Base-by-base conservation (phyloP, 2,888 invertebrate genomes). In the Formica aserva region DNA sequence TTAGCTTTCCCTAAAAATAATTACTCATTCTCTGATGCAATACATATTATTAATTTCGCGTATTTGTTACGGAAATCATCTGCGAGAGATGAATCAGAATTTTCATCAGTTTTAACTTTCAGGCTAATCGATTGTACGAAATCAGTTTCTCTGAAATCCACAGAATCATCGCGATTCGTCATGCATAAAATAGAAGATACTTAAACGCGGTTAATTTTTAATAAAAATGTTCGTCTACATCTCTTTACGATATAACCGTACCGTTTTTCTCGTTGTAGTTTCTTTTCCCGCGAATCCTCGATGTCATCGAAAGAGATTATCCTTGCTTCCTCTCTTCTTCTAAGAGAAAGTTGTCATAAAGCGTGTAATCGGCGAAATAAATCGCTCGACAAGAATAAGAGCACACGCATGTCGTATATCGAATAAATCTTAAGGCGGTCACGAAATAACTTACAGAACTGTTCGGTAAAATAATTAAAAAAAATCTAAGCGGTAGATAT, bases 271-370 rank as follows among this genome's bases (percentile, higher is more conserved):
- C 35, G 18, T 48, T 52, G 29, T 6, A 80, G 71, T 80, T 84
- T 84, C 81, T 74, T 84, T 80, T 63, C n/a, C 41, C 32, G 38
- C 48, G 76, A 81, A 81, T 84, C 76, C 62, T 55, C 71, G n/a
- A 76, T 76, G 41, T 60, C 62, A 45, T 55, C 66, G 38, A 52
- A n/a, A 18, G 48, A n/a, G 48, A 63, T 78, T 72, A 77, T 52
- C 67, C 60, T 77, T 66, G 67, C 62, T 83, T 82, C 74, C 55
- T 82, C 66, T 57, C 72, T 69, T 55, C 74, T 76, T 60, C 45
- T 22, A 38, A n/a, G 82, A 65, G 84, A 86, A 86, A 86, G 86
- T 74, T 67, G 72, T 82, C 81, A 35, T 84, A 84, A 86, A 84
- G 55, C 85, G 45, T 62, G 62, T 82, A 84, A 85, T 83, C 77